phyloP scores from a whole-genome alignment of 2,888 invertebrate genomes.

The Conomelus anceps region DNA sequence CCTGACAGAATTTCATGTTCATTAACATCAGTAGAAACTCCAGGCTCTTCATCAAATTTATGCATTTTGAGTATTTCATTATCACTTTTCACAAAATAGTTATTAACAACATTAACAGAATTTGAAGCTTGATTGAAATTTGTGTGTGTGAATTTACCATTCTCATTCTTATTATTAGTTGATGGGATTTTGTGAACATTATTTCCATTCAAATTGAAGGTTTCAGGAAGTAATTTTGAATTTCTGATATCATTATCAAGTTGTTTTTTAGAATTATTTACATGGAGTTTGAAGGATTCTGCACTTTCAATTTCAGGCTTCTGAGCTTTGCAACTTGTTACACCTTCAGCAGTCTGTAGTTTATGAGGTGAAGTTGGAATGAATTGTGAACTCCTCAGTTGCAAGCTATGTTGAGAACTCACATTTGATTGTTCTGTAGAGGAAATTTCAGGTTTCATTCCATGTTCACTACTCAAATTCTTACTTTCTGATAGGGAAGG shows the following conservation, averaged over 20 bases:
- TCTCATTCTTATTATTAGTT: neutral
- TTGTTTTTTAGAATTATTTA: neutral
- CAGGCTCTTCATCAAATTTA: conserved; percentile 41
- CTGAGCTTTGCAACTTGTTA: neutral
- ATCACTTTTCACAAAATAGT: neutral
- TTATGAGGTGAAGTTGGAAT: neutral
- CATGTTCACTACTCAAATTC: neutral
- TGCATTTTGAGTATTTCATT: neutral
- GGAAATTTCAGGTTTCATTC: neutral
- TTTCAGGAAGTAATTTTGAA: neutral
- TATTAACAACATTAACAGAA: neutral
- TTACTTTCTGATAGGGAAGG: neutral
- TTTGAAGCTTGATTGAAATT: neutral
- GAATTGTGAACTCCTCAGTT: neutral
- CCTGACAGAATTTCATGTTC: conserved; percentile 32
- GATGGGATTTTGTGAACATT: neutral
- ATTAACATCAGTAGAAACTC: conserved; percentile 57
- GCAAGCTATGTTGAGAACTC: neutral
- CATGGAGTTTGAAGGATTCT: neutral
- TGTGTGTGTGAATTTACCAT: neutral
- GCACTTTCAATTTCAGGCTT: neutral
- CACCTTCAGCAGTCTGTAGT: neutral
- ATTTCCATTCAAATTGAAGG: neutral
- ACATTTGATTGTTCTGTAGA: neutral
- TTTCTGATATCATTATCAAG: neutral